phyloP scores from a whole-genome alignment of 2,888 invertebrate species.

The Apodemia duryi region DNA sequence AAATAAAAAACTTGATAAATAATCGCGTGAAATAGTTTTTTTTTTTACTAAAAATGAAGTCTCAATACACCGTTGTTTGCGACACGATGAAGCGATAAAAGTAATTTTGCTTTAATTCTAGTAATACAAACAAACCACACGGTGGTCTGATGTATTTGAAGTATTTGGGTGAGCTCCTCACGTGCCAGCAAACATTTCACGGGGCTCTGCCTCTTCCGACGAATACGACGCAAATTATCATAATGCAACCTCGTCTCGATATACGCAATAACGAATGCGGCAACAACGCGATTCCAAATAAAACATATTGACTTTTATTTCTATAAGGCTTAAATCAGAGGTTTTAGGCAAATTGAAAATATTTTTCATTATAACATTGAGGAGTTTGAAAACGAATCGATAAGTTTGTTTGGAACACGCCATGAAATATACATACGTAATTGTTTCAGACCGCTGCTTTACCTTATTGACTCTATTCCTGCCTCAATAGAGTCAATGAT shows the following conservation, averaged over 20 bases:
- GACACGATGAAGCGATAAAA: background rate
- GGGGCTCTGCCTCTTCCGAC: background rate
- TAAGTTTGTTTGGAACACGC: background rate
- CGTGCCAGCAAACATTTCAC: slow-evolving; percentile 4
- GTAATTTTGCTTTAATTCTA: background rate
- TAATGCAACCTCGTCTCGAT: slow-evolving; percentile 2
- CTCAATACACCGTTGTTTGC: too few relatives aligned
- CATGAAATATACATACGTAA: background rate
- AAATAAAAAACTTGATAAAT: too few relatives aligned
- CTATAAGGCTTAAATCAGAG: slow-evolving; percentile 17
- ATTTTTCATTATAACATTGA: slow-evolving; percentile 12
- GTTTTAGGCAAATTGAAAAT: slow-evolving; percentile 22
- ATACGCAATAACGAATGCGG: slow-evolving; percentile 2
- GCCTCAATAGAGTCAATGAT: too few relatives aligned
- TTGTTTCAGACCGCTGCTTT: too few relatives aligned
- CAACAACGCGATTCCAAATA: slow-evolving; percentile 19
- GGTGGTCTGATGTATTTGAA: background rate
- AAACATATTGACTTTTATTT: slow-evolving; percentile 34
- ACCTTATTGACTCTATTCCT: too few relatives aligned
- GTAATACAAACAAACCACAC: slow-evolving; percentile 1
- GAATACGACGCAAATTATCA: slow-evolving; percentile 2
- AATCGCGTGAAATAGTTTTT: too few relatives aligned
- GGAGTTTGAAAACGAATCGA: background rate
- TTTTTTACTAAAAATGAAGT: too few relatives aligned
- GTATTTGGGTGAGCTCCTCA: slow-evolving; percentile 2